Evolutionary conservation across 2,888 invertebrate species (phyloP), one percentile per base, ranked within the genome.

Genomic region (Stegophylla sp.): DNA sequence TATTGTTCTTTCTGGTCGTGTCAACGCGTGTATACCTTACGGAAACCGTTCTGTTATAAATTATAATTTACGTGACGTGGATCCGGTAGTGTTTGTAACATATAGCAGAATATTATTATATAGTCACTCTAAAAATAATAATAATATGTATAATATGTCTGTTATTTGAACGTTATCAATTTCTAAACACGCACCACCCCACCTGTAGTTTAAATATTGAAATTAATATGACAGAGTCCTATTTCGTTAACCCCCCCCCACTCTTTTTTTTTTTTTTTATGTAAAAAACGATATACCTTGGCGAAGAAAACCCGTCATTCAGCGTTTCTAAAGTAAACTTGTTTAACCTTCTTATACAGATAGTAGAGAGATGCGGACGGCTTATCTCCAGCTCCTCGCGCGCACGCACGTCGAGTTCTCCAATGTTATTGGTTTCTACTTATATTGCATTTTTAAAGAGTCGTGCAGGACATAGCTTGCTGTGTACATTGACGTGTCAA

Each of bases 131-230:
- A 56, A 20, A 53, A 34, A 34, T 5, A 7, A 34, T 34, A 34
- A n/a, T n/a, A n/a, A n/a, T n/a, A n/a, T n/a, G n/a, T n/a, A n/a
- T n/a, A 9, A 56, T 43, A 15, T 73, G 26, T 12, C 28, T 10
- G 13, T 41, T 17, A 4, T 72, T 43, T 26, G 12, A n/a, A 15
- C 26, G 59, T 73, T 73, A 73, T 73, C 73, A 43, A 45, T 72
- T 43, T 56, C 56, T 56, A 53, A 71, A 71, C 41, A 41, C n/a
- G n/a, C 15, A 15, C 48, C 48, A 3, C 10, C 56, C 17, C 26
- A n/a, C 17, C n/a, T 5, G n/a, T 26, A 51, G 71, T 53, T 53
- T 71, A 23, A 56, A 56, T 51, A 34, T 71, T 51, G 10, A 59
- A 59, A 56, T 9, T 10, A 43, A 41, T 72, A 72, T 53, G 43